Evolutionary conservation across 2,888 invertebrate species (phyloP), one percentile per base, ranked within the genome.

Genomic region (Eledone cirrhosa): DNA sequence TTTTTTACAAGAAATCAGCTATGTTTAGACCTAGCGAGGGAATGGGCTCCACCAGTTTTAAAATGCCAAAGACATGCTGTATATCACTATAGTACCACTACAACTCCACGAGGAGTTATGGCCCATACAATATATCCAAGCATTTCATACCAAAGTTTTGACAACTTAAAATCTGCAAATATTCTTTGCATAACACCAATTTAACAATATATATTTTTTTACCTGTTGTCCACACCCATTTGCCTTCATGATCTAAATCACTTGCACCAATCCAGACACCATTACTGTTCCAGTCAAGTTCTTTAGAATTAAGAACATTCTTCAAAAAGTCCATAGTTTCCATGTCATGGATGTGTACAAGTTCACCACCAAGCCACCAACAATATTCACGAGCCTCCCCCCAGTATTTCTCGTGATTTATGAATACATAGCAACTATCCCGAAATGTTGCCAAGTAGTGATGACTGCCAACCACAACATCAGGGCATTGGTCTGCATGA

Each of bases 261-360:
- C 84, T 84, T 13, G 87, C 86, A n/a, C 88, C 88, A 63, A 84
- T 83, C 88, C 88, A 88, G 22, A 87, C 87, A 22, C 87, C 87
- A 77, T 86, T 83, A 33, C 81, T 84, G 75, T 67, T 72, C 87
- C 87, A 87, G 48, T 86, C 81, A n/a, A 87, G 81, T 75, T 84
- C 82, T n/a, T 67, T 77, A 0, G 86, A 85, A 77, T 83, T 80
- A 22, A 87, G 81, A 65, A 78, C 78, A 0, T 31, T 31, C 78
- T 81, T 86, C 11, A 88, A 80, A 79, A 86, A 87, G 24, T 84
- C 74, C 87, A 87, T 87, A 65, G 86, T 87, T 24, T 80, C 82
- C 59, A 75, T 67, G 75, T 85, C 80, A 13, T 81, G 80, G 22
- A 88, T 83, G 47, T 78, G 76, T 11, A 88, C 79, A 82, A 88